A percentile compares a stretch with the other conserved stretches of the same genome.
Conservation (phyloP, 2,113 vertebrate genomes). For the Gasterosteus nipponicus region DNA sequence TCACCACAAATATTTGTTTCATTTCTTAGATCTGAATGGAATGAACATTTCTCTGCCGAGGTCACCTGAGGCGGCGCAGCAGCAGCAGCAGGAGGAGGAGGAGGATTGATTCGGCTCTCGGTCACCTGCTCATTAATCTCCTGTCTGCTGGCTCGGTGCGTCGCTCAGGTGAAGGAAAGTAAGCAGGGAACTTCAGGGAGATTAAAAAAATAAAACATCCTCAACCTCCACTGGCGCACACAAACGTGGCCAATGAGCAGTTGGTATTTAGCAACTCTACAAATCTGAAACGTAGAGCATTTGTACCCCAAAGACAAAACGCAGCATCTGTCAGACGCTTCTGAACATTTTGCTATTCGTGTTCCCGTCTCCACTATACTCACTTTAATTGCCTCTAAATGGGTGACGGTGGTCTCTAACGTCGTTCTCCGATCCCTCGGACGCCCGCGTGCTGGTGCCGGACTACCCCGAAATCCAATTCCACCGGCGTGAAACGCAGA, state of each 20-base stretch:
- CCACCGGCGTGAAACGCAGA: constrained; percentile 37
- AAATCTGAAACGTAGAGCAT: no score
- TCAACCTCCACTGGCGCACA: no score
- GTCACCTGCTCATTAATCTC: constrained; percentile 6
- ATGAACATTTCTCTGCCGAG: no score
- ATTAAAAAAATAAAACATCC: no score
- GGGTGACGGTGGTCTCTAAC: constrained; percentile 22
- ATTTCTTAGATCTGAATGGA: no score
- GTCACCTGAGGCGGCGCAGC: neutral
- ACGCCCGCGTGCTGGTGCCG: constrained; percentile 26
- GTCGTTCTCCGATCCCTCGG: constrained; percentile 19
- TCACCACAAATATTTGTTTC: no score
- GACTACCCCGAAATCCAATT: constrained; percentile 30
- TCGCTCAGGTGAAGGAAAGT: neutral
- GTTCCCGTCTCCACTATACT: no score
- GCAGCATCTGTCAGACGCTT: neutral
- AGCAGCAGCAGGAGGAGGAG: no score
- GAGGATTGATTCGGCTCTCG: neutral
- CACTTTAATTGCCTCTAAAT: constrained; percentile 14
- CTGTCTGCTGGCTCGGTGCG: neutral
- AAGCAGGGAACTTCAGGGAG: no score
- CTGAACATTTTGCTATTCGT: neutral
- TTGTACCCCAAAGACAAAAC: no score
- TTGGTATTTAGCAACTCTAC: no score
- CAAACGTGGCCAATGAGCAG: neutral